These are phyloP conservation scores for Diorhabda elongata DNA, from an alignment of 1,140 invertebrate genomes.

Conservation along the genomic window DNA sequence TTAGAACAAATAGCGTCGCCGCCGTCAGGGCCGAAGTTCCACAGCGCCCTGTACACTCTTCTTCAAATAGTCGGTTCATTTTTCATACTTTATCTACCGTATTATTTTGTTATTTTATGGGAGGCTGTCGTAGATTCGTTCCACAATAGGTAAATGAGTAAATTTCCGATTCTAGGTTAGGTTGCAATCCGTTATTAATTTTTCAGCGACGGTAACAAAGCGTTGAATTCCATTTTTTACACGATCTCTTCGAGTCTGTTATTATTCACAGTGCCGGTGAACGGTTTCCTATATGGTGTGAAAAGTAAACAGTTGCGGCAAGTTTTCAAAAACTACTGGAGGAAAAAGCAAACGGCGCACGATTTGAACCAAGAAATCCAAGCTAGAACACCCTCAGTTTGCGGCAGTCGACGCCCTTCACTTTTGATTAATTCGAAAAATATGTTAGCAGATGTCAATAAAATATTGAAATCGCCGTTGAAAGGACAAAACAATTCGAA, in stretches of 20 bases:
- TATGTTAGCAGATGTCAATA: conserved; percentile 55
- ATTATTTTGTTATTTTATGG: conserved; percentile 69
- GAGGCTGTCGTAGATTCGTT: conserved; percentile 49
- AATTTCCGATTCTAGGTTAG: background rate
- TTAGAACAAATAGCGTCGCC: conserved; percentile 53
- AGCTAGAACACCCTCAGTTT: conserved; percentile 70
- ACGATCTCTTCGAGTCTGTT: conserved; percentile 60
- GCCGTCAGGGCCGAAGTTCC: conserved; percentile 53
- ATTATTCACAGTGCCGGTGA: conserved; percentile 65
- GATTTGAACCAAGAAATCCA: conserved; percentile 75
- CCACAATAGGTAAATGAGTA: background rate
- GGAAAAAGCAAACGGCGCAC: conserved; percentile 74
- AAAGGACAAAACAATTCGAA: conserved; percentile 44
- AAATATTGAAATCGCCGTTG: conserved; percentile 35
- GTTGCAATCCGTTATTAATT: background rate
- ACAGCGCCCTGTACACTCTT: conserved; percentile 65
- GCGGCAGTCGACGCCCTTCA: conserved; percentile 64
- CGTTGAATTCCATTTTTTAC: conserved; percentile 50
- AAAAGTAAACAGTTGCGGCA: conserved; percentile 66
- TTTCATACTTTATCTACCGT: conserved; percentile 68
- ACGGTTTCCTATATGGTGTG: conserved; percentile 72
- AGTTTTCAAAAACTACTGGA: conserved; percentile 72
- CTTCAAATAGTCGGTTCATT: conserved; percentile 68
- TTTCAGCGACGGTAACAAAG: conserved; percentile 11
- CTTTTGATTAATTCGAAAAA: conserved; percentile 63